phyloP scores from a whole-genome alignment of 1,140 invertebrate genomes.

The Bombus polaris region DNA sequence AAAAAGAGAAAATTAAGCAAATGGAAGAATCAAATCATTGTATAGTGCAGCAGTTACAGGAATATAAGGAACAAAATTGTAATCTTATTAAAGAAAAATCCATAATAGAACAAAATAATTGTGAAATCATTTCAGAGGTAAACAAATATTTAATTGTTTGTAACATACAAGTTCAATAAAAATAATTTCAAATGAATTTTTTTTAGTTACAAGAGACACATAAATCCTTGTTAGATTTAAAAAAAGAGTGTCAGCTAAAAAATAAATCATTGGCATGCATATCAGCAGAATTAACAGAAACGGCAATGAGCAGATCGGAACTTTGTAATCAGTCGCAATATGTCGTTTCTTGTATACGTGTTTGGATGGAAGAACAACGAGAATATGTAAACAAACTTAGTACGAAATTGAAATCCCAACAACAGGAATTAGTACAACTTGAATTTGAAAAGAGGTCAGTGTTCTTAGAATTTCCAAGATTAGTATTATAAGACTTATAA shows the following conservation, averaged over 20 bases:
- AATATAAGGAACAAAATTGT: constrained; percentile 70
- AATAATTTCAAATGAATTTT: constrained; percentile 21
- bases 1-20: constrained; percentile 61
- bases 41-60: constrained; percentile 70
- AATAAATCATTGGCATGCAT: constrained; percentile 70
- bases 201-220: constrained; percentile 71
- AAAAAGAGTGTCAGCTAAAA: constrained; percentile 73
- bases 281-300: constrained; percentile 71
- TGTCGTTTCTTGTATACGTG: constrained; percentile 71
- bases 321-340: constrained; percentile 73
- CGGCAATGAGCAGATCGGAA: constrained; percentile 70
- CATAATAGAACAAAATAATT: constrained; percentile 70
- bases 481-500: background rate
- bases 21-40: constrained; percentile 67
- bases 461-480: constrained; percentile 7
- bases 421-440: constrained; percentile 67
- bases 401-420: constrained; percentile 70
- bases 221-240: constrained; percentile 70
- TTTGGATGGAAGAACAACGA: constrained; percentile 75
- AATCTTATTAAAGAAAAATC: constrained; percentile 70
- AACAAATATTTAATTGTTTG: background rate
- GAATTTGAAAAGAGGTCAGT: constrained; percentile 74
- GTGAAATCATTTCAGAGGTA: constrained; percentile 73
- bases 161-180: background rate
- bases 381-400: constrained; percentile 60